Base-by-base conservation (phyloP, 30 jellyfish, hydroid and myxozoan genomes). In the Turritopsis dohrnii region DNA sequence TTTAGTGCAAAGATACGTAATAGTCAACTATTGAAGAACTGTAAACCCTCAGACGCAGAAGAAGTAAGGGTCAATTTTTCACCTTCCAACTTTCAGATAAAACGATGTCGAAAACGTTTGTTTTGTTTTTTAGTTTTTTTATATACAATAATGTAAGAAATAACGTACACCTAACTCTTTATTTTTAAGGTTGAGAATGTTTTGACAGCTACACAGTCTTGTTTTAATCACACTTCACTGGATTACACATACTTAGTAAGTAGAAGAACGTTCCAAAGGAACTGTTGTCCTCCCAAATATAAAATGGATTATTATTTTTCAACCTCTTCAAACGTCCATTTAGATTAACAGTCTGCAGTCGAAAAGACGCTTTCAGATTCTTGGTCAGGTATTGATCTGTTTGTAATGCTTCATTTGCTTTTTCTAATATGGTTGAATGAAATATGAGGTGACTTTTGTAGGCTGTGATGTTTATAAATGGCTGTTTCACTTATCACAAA, bases 351-450 rank as follows among this genome's bases (percentile, higher is more conserved):
- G 88, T 66, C 52, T 92, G 53, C 95, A 92, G 71, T 84, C 95
- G 16, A 92, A 92, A 72, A 75, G 96, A 52, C 66, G 98, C 41
- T 92, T 92, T 76, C 94, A 87, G 52, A 92, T 92, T 53, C 90
- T 92, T 18, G 91, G 98, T 27, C 98, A 92, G 96, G 98, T 87
- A 84, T n/a, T n/a, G n/a, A n/a, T n/a, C n/a, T n/a, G n/a, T n/a
- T n/a, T n/a, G n/a, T n/a, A n/a, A n/a, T n/a, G n/a, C n/a, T n/a
- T n/a, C n/a, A n/a, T n/a, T n/a, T n/a, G n/a, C n/a, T n/a, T n/a
- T n/a, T n/a, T n/a, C n/a, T n/a, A n/a, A n/a, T n/a, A n/a, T n/a
- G n/a, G n/a, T n/a, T n/a, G n/a, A n/a, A n/a, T n/a, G 7, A 83
- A 31, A 18, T n/a, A 24, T 81, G 23, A 23, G 22, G 13, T 81